These are phyloP conservation scores for Pseudomyrmex gracilis DNA, from an alignment of 1,140 invertebrate genomes.

Conservation along the genomic window DNA sequence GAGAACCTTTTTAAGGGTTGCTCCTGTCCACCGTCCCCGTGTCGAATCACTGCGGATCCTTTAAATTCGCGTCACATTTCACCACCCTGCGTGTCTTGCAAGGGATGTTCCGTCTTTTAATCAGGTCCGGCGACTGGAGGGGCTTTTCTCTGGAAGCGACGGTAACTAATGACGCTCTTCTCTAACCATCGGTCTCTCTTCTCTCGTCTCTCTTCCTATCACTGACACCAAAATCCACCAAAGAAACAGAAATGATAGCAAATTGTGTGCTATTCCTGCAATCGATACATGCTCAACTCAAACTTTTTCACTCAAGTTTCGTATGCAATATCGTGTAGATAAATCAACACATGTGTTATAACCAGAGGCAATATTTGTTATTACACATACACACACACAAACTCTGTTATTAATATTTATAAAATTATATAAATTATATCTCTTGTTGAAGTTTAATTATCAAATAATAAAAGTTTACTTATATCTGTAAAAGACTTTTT, in stretches of 20 bases:
- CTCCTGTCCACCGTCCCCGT: conserved; percentile 79
- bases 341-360: neutral
- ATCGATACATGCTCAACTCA: conserved; percentile 16
- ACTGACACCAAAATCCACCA: conserved; percentile 33
- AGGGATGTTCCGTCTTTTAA: conserved; percentile 80
- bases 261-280: neutral
- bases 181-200: conserved; percentile 61
- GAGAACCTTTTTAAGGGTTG: conserved; percentile 83
- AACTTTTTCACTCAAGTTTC: conserved; percentile 1
- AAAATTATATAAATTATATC: neutral
- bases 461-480: conserved; percentile 6
- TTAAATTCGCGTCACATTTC: conserved; percentile 85
- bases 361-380: neutral
- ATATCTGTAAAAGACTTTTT: neutral
- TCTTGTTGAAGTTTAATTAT: neutral
- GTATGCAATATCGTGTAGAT: neutral
- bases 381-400: neutral
- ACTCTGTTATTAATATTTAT: neutral
- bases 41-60: conserved; percentile 82
- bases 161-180: conserved; percentile 84
- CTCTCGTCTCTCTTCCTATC: conserved; percentile 64
- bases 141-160: conserved; percentile 78
- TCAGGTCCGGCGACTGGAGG: conserved; percentile 81
- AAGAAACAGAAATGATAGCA: conserved; percentile 29
- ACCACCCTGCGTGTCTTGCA: conserved; percentile 70